Conservation (phyloP, 2,888 invertebrate genomes). For the Cephus sareptanus region DNA sequence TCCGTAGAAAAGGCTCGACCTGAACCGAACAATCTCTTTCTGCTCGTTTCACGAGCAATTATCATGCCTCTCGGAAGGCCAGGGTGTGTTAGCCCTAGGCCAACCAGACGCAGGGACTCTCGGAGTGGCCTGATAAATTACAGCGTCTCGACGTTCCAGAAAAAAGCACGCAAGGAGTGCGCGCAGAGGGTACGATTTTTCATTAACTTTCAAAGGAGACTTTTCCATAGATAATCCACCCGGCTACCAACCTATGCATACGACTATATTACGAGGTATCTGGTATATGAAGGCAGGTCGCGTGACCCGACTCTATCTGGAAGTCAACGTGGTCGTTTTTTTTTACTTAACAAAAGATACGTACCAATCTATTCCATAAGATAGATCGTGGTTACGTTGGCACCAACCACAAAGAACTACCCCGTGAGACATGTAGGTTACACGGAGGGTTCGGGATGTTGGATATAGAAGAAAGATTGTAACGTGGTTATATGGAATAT, state of each 20-base stretch:
- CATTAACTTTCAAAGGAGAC: background rate
- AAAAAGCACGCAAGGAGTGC: background rate
- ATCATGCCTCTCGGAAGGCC: slow-evolving; percentile 9
- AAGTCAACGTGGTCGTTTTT: background rate
- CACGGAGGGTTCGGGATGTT: background rate
- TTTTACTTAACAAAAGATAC: background rate
- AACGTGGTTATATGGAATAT: background rate
- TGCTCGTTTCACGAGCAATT: slow-evolving; percentile 10
- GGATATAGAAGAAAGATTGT: background rate
- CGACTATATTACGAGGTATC: background rate
- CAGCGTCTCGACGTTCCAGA: slow-evolving; percentile 2
- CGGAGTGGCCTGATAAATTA: slow-evolving; percentile 11
- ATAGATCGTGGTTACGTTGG: background rate
- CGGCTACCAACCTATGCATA: no score
- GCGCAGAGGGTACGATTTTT: background rate
- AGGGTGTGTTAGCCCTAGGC: slow-evolving; percentile 13
- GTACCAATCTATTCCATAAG: background rate
- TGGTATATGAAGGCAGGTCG: background rate
- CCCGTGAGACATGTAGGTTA: background rate
- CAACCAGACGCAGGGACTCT: slow-evolving; percentile 2
- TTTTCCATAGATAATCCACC: no score
- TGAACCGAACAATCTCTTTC: background rate
- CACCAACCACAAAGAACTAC: background rate
- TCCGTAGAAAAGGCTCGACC: background rate
- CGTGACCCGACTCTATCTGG: background rate